Evolutionary conservation across 2,113 vertebrate species (phyloP).

Genomic region (Sapayoa aenigma): DNA sequence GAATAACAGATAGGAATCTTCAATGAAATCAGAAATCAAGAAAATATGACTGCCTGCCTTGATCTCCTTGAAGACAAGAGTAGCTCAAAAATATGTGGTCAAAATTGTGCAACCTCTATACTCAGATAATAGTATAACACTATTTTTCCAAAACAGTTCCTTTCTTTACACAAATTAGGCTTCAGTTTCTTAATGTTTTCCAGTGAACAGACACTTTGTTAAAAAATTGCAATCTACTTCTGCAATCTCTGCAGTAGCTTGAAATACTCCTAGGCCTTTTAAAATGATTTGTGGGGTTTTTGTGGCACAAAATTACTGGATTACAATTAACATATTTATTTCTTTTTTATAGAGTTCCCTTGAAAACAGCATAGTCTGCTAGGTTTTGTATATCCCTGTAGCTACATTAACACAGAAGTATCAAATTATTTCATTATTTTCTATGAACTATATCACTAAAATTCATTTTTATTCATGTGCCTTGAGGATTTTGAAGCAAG

Average conservation of each 20-base stretch:
- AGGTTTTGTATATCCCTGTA: background rate
- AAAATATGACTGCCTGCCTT: background rate
- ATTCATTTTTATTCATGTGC: background rate
- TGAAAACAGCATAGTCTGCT: background rate
- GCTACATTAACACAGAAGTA: background rate
- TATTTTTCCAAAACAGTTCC: background rate
- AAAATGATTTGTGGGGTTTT: background rate
- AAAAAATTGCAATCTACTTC: background rate
- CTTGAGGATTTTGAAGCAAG: background rate
- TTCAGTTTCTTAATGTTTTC: background rate
- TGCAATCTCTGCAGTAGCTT: background rate
- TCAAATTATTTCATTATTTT: background rate
- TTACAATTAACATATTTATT: background rate
- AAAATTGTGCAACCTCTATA: background rate
- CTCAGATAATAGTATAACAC: background rate
- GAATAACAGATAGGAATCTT: background rate
- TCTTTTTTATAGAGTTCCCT: background rate
- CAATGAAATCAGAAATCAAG: background rate
- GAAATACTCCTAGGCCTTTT: background rate
- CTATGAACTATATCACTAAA: background rate
- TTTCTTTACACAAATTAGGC: background rate
- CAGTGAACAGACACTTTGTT: background rate
- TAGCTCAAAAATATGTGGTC: background rate
- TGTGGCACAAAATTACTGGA: background rate
- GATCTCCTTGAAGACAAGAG: background rate